Percentiles rank a stretch among this genome's conserved stretches.
These are phyloP conservation scores for Tetranychus truncatus DNA, from an alignment of 2,888 invertebrate species.

Conservation along the genomic window DNA sequence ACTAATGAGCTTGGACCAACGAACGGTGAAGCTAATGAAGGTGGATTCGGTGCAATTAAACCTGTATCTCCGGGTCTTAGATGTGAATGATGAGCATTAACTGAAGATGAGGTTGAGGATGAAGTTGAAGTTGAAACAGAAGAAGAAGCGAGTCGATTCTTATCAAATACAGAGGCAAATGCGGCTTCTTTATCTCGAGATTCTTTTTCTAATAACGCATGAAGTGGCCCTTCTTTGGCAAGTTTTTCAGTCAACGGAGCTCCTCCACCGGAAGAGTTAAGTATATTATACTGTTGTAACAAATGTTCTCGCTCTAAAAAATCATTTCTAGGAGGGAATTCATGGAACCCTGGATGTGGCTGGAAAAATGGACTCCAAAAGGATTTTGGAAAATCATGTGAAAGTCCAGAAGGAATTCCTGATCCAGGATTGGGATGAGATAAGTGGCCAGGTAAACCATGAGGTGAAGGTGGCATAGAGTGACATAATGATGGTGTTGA, in stretches of 20 bases:
- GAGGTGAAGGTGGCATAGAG: neutral
- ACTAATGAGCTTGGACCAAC: neutral
- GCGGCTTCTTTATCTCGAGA: neutral
- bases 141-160: neutral
- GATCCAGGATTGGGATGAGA: neutral
- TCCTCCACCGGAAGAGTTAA: conserved; percentile 21
- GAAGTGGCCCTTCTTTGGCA: conserved; percentile 16
- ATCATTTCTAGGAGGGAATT: conserved; percentile 17
- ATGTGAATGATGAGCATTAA: neutral
- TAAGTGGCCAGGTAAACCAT: conserved; percentile 5
- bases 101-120: neutral
- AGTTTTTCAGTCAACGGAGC: conserved; percentile 18
- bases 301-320: conserved; percentile 18
- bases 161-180: neutral
- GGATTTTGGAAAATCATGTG: conserved; percentile 4
- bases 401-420: conserved; percentile 1
- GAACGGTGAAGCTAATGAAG: neutral
- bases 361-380: conserved; percentile 8
- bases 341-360: conserved; percentile 11
- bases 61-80: neutral
- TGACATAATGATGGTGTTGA: neutral
- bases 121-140: neutral
- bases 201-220: conserved; percentile 8
- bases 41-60: neutral
- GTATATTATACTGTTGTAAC: conserved; percentile 17